Conservation (phyloP, 2,113 vertebrate genomes). For the Pelodiscus sinensis region DNA sequence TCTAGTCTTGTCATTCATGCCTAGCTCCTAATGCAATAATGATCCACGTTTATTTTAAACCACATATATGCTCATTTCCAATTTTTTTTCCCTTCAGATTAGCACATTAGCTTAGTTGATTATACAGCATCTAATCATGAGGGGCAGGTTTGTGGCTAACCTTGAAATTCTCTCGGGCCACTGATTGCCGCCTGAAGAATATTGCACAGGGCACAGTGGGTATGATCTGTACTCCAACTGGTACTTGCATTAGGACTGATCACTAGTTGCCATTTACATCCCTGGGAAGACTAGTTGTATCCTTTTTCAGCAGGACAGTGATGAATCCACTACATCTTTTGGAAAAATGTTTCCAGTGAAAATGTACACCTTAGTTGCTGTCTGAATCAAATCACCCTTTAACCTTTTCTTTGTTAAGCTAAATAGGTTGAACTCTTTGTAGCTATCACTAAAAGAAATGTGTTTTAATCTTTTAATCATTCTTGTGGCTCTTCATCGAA, state of each 20-base stretch:
- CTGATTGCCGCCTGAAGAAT: not conserved
- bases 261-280: not conserved
- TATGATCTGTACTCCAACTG: not conserved
- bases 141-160: conserved; percentile 10
- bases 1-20: not conserved
- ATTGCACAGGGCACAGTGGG: not conserved
- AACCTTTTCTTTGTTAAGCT: too few relatives aligned
- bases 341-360: too few relatives aligned
- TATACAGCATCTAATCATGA: conserved; percentile 17
- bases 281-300: not conserved
- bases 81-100: not conserved
- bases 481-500: too few relatives aligned
- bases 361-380: too few relatives aligned
- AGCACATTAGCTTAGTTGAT: not conserved
- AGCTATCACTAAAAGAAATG: too few relatives aligned
- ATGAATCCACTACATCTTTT: too few relatives aligned
- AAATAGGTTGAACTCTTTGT: too few relatives aligned
- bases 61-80: not conserved
- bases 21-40: not conserved
- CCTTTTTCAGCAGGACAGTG: not conserved
- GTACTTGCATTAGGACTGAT: not conserved
- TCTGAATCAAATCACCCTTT: too few relatives aligned
- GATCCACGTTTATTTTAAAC: not conserved
- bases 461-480: too few relatives aligned
- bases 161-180: conserved; percentile 8